phyloP scores from a whole-genome alignment of 2,113 vertebrate genomes.

The Nanger granti region DNA sequence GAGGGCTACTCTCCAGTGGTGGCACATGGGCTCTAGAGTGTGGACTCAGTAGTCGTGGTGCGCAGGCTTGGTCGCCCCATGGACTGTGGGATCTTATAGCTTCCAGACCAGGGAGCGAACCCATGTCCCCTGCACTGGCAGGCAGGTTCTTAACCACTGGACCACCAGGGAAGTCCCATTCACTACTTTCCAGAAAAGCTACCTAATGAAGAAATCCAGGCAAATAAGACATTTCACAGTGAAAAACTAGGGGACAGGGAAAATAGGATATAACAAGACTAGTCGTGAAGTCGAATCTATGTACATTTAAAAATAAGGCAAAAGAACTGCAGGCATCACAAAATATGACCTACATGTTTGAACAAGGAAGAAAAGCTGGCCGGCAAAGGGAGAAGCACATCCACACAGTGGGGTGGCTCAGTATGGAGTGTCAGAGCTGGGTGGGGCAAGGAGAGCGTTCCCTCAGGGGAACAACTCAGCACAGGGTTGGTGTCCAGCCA shows the following conservation, averaged over 20 bases:
- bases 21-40: not conserved
- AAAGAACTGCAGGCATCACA: not conserved
- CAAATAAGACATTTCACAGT: slow-evolving; percentile 5
- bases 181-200: not conserved
- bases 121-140: not conserved
- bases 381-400: not conserved
- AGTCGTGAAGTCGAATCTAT: not conserved
- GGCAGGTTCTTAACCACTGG: not conserved
- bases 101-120: not conserved
- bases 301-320: not conserved
- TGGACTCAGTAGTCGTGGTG: not conserved
- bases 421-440: not conserved
- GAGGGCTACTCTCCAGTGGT: not conserved
- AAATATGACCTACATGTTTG: not conserved
- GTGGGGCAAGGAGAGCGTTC: not conserved
- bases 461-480: not conserved
- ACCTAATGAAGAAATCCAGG: not conserved
- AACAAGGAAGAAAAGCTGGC: not conserved
- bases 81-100: not conserved
- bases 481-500: not conserved
- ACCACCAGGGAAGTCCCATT: not conserved
- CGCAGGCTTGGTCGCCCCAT: not conserved
- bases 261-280: not conserved
- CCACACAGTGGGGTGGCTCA: not conserved
- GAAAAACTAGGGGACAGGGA: not conserved